Base-by-base conservation (phyloP, 2,888 invertebrate genomes). In the Itoplectis maculator region DNA sequence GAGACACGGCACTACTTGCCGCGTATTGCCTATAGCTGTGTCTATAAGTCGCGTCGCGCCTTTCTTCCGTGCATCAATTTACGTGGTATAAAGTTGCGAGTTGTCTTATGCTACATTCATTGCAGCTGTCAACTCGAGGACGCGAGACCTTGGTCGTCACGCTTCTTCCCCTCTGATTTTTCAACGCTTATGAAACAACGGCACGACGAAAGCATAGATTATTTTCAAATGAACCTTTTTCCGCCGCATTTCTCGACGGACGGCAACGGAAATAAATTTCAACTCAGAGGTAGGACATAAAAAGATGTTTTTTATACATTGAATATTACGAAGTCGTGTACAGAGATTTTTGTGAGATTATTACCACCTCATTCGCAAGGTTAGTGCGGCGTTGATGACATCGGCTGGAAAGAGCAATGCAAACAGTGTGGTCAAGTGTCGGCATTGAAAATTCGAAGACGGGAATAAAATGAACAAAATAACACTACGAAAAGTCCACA, bases 381-480 rank as follows among this genome's bases (percentile, higher is more conserved):
- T 15, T 9, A 13, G 29, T n/a, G 54, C 0, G 23, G 11, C 15
- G n/a, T n/a, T n/a, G n/a, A n/a, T n/a, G n/a, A n/a, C n/a, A n/a
- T 61, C 45, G 11, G 37, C 76, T 45, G 66, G 45, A 69, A 68
- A 59, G 18, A 65, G 49, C 20, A 18, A 20, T 0, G 9, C 15
- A 13, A 15, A 4, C 29, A 40, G 13, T 13, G 42, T 42, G 11
- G 42, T 8, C 8, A 42, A n/a, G n/a, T n/a, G 42, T 47, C n/a
- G 47, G 29, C 29, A 1, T 15, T 56, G 29, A 29, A 29, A 11
- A n/a, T n/a, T 6, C 5, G 3, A 56, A 49, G 15, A 49, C 18
- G 15, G n/a, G n/a, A n/a, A 49, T 49, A 11, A 18, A 49, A 11
- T 18, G 7, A 66, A 65, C 40, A 18, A 65, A 45, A 18, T 68